A percentile compares a stretch with the other conserved stretches of the same genome.
Conservation (phyloP, 2,113 vertebrate species). For the Chaetorhynchus papuensis region DNA sequence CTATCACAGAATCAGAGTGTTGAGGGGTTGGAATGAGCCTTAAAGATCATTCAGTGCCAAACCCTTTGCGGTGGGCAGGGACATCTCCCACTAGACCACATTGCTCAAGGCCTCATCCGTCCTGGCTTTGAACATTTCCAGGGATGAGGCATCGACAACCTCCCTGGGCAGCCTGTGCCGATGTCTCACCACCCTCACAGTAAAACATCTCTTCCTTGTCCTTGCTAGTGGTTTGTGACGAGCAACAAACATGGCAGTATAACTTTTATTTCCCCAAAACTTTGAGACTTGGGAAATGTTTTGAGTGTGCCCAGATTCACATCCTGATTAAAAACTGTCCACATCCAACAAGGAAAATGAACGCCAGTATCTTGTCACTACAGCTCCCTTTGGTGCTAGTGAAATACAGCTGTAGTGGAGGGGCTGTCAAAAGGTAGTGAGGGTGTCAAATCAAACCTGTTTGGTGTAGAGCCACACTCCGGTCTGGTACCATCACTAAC, state of each 20-base stretch:
- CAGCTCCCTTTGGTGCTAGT: background rate
- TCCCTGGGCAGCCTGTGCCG: background rate
- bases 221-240: background rate
- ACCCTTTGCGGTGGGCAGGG: background rate
- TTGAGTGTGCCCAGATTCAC: background rate
- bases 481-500: fast-evolving
- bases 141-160: background rate
- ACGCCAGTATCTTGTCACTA: fast-evolving
- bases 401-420: fast-evolving
- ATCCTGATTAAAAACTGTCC: fast-evolving
- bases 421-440: fast-evolving
- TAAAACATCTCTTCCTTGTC: background rate
- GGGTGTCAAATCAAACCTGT: too few species aligned
- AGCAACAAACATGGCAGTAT: fast-evolving
- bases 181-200: background rate
- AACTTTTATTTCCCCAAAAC: background rate
- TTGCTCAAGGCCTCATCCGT: background rate
- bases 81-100: background rate
- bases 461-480: fast-evolving
- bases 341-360: too few species aligned
- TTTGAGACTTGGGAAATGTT: background rate
- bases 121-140: background rate
- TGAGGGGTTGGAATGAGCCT: background rate
- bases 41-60: too few species aligned
- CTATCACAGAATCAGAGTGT: background rate